phyloP scores from a whole-genome alignment of 2,113 vertebrate genomes.

The Ursus arctos region DNA sequence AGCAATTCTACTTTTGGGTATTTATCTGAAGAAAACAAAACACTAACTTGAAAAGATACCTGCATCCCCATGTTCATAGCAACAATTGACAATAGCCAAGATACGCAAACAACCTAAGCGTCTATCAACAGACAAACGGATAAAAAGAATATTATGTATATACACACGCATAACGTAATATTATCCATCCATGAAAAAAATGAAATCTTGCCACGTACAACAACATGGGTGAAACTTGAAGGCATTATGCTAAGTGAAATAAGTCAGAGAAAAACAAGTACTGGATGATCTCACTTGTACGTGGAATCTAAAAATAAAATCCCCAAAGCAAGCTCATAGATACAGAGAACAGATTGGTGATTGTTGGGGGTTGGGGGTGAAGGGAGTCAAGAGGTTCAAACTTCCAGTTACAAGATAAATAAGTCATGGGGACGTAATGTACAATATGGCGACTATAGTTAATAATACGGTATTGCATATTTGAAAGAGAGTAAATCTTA shows the following conservation, averaged over 20 bases:
- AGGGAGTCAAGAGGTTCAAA: not conserved
- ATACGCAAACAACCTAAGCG: not conserved
- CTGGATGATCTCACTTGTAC: not conserved
- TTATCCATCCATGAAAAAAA: not conserved
- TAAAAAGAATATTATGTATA: not conserved
- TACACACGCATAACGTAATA: not conserved
- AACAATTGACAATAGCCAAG: not conserved
- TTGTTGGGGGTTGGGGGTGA: not conserved
- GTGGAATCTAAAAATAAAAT: not conserved
- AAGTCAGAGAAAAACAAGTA: not conserved
- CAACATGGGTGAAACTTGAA: not conserved
- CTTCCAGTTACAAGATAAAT: not conserved
- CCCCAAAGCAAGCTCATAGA: not conserved
- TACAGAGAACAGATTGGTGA: not conserved
- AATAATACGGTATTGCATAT: not conserved
- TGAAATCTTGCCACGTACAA: not conserved
- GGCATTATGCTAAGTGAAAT: not conserved
- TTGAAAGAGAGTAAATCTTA: not conserved
- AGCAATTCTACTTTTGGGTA: not conserved
- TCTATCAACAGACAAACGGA: not conserved
- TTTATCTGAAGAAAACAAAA: not conserved
- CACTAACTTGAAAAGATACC: not conserved
- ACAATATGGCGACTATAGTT: not conserved
- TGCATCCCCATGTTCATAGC: not conserved
- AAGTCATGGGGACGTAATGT: not conserved